Conservation (phyloP, 2,888 invertebrate species). For the Drosophila mercatorum region DNA sequence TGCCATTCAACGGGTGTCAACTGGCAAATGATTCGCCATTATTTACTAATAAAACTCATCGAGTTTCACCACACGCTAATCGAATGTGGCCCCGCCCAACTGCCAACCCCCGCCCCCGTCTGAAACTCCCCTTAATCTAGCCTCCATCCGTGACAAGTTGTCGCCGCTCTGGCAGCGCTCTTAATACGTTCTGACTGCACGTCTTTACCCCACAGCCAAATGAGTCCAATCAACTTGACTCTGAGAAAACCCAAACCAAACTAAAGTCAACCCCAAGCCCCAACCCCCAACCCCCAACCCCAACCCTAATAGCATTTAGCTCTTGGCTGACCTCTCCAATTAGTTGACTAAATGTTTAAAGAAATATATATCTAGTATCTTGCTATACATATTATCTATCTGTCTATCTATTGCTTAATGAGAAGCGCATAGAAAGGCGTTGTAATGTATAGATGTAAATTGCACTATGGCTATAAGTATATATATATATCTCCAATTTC, state of each 20-base stretch:
- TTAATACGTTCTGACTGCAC: conserved; percentile 76
- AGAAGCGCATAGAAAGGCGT: too few species aligned
- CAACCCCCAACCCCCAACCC: neutral
- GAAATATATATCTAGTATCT: neutral
- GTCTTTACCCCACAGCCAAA: conserved; percentile 56
- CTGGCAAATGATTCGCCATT: conserved; percentile 83
- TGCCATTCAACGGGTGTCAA: conserved; percentile 78
- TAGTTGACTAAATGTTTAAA: neutral
- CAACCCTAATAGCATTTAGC: neutral
- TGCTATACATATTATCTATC: too few species aligned
- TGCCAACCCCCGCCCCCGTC: neutral
- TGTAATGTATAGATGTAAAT: too few species aligned
- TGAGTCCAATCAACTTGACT: conserved; percentile 68
- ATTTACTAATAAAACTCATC: conserved; percentile 84
- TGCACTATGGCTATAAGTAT: too few species aligned
- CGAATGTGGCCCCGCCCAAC: conserved; percentile 52
- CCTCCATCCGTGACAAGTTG: conserved; percentile 24
- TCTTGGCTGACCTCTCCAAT: neutral
- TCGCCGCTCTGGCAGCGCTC: conserved; percentile 53
- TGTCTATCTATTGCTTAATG: too few species aligned
- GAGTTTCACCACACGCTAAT: conserved; percentile 69
- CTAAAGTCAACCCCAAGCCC: conserved; percentile 40
- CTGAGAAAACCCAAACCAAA: conserved; percentile 47
- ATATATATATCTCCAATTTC: too few species aligned
- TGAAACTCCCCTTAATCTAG: neutral